Base-by-base conservation (phyloP, 2,797 vertebrate genomes). In the Sebastes miniatus region DNA sequence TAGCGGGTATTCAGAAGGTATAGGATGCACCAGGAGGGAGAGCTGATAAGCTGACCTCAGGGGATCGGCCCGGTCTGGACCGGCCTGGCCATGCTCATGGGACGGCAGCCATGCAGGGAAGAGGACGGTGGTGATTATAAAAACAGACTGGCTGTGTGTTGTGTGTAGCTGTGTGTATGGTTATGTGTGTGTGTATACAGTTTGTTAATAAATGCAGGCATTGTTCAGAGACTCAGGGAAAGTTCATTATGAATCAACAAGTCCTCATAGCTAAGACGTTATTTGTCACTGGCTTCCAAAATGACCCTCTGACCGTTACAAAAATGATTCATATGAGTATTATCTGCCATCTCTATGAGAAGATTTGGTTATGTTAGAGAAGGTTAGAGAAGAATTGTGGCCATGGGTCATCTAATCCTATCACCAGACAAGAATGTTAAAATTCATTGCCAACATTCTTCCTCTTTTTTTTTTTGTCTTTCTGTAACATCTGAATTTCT, bases 21-120 rank as follows among this genome's bases (percentile, higher is more conserved):
- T 85, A 85, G 91, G 88, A 92, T 85, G 79, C 75, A 88, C 52
- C 73, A 76, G 70, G 80, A 31, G 32, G 73, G 52, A 83, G 74
- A 14, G 71, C 87, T 84, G 89, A 93, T 92, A 88, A 91, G 87
- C 27, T 3, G 58, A 83, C 32, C 85, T 84, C 88, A 66, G 24
- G 85, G 82, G 84, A 87, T 14, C 10, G 9, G 66, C 24, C 54
- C 56, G 62, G 57, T 39, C 65, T 0, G 61, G 61, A 16, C 43
- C 16, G 1, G 68, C 31, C 77, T 0, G 32, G 24, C 39, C 43
- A 34, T 29, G 73, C 29, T 47, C 43, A n/a, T 16, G 27, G n/a
- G 73, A 79, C 11, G 5, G 13, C 73, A 83, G 13, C 65, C 58
- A 6, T 24, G 69, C 20, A 67, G 34, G 68, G 52, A 78, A 80